Conservation (phyloP, 2,113 vertebrate species). For the Microcebus jonahi region DNA sequence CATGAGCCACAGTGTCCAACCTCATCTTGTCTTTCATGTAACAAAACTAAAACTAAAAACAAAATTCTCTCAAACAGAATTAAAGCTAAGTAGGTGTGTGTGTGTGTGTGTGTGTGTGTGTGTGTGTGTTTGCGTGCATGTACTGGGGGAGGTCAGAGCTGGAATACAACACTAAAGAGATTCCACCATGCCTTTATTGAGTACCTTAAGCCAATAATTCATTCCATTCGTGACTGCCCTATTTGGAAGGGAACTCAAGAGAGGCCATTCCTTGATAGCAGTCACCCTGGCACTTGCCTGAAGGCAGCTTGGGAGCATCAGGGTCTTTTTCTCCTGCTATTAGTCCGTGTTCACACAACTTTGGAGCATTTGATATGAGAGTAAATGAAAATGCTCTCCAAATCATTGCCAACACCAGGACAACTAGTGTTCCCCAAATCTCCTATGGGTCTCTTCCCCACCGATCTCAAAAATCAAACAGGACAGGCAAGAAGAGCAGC, state of each 20-base stretch:
- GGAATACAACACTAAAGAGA: neutral
- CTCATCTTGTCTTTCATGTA: neutral
- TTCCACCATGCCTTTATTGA: neutral
- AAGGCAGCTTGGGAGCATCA: neutral
- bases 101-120: neutral
- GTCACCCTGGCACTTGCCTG: neutral
- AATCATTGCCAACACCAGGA: neutral
- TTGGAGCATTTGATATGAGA: neutral
- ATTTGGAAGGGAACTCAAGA: neutral
- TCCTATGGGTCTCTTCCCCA: neutral
- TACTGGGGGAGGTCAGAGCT: neutral
- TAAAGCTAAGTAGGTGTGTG: neutral
- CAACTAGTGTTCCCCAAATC: neutral
- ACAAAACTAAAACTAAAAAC: constrained; percentile 35
- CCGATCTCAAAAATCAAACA: neutral
- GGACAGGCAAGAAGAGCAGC: neutral
- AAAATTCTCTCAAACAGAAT: neutral
- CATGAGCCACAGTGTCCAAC: too few relatives aligned
- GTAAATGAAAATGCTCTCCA: neutral
- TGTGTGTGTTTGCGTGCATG: neutral
- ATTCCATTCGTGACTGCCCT: neutral
- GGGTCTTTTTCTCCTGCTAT: neutral
- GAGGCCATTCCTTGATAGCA: neutral
- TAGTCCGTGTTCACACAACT: neutral
- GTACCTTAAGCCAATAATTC: neutral